Evolutionary conservation across 2,888 invertebrate species (phyloP).

Genomic region (Physocephala rufipes): DNA sequence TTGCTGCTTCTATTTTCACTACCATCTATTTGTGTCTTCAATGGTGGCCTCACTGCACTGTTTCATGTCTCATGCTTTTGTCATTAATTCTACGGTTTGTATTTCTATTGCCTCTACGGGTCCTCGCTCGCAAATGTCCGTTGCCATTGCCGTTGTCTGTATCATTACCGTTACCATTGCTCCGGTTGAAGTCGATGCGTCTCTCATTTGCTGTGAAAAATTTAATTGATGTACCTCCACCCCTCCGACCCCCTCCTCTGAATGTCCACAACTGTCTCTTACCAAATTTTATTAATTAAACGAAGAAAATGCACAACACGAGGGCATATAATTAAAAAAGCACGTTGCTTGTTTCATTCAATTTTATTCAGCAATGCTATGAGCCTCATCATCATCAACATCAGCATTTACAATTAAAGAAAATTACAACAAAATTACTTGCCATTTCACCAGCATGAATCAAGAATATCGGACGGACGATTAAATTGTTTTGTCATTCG

Average conservation of each 20-base stretch:
- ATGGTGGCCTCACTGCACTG: too few species aligned
- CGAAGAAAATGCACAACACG: conserved; percentile 14
- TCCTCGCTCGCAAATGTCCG: too few species aligned
- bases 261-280: conserved; percentile 5
- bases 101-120: too few species aligned
- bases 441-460: not conserved
- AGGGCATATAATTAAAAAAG: conserved; percentile 28
- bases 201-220: too few species aligned
- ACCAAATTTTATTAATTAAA: conserved; percentile 35
- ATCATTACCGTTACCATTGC: not conserved
- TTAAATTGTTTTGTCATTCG: not conserved
- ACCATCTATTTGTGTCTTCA: too few species aligned
- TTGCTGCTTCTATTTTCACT: too few species aligned
- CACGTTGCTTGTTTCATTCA: not conserved
- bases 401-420: conserved; percentile 12
- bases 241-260: too few species aligned
- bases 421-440: not conserved
- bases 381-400: not conserved
- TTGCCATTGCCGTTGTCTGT: too few species aligned
- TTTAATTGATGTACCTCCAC: conserved; percentile 34
- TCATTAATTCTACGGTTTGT: too few species aligned
- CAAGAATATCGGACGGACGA: too few species aligned
- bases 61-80: too few species aligned
- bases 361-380: not conserved
- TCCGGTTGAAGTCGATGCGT: too few species aligned